These are phyloP conservation scores for Bagarius yarrelli DNA, from an alignment of 2,113 vertebrate species.

Conservation along the genomic window DNA sequence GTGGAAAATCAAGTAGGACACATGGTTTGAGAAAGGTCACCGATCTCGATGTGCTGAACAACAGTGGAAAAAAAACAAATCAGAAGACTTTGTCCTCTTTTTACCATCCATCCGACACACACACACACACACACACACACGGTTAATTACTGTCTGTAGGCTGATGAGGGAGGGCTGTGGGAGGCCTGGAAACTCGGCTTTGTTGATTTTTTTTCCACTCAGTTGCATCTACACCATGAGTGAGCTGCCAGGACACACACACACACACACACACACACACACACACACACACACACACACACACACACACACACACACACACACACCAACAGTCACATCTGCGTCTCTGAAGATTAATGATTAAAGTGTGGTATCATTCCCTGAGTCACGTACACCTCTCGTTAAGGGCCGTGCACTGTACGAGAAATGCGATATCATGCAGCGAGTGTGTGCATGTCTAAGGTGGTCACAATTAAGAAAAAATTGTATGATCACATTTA, in stretches of 20 bases:
- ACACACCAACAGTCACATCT: not conserved
- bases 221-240: constrained; percentile 2
- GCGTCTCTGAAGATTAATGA: not conserved
- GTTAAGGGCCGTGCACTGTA: not conserved
- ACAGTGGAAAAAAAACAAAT: constrained; percentile 1
- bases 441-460: not conserved
- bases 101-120: constrained; percentile 26
- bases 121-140: constrained; percentile 29
- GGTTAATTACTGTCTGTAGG: constrained; percentile 35
- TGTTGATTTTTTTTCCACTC: constrained; percentile 54
- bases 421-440: not conserved
- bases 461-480: too few species aligned
- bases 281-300: not conserved
- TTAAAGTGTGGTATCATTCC: not conserved
- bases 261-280: not conserved
- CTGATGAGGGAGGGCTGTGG: constrained; percentile 28
- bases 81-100: constrained; percentile 41
- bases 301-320: not conserved
- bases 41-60: constrained; percentile 15
- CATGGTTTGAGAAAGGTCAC: constrained; percentile 50
- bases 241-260: constrained; percentile 8
- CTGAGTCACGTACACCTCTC: not conserved
- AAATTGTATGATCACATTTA: too few species aligned
- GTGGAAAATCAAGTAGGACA: constrained; percentile 10
- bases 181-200: constrained; percentile 39